Conservation (phyloP, 1,140 invertebrate genomes). For the Heliothis virescens region DNA sequence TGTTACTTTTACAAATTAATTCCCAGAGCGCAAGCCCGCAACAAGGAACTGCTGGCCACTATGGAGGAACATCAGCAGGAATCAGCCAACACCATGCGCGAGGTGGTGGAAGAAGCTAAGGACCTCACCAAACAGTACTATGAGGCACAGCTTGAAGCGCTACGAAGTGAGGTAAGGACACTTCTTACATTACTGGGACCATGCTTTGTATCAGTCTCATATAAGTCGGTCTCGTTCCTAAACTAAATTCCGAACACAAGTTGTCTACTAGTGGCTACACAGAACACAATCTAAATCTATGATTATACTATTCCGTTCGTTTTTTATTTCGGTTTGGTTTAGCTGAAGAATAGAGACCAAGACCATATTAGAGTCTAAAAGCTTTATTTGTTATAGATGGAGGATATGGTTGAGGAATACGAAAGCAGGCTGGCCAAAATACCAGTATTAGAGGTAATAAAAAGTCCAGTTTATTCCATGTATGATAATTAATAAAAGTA, state of each 20-base stretch:
- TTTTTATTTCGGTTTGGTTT: too few species aligned
- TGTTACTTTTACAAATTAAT: neutral
- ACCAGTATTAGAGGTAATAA: conserved; percentile 70
- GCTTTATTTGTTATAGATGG: conserved; percentile 61
- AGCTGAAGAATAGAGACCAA: too few species aligned
- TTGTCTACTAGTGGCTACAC: too few species aligned
- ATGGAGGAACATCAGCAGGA: conserved; percentile 58
- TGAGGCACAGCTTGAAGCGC: conserved; percentile 60
- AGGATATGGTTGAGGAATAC: conserved; percentile 71
- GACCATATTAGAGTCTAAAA: too few species aligned
- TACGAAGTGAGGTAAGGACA: conserved; percentile 59
- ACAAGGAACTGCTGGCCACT: conserved; percentile 59
- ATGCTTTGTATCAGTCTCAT: too few species aligned
- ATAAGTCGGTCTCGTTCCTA: too few species aligned
- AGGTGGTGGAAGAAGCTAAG: conserved; percentile 68
- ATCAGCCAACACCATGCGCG: conserved; percentile 61
- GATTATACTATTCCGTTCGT: too few species aligned
- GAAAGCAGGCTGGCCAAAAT: conserved; percentile 61
- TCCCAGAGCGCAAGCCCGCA: conserved; percentile 65
- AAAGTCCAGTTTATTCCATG: neutral
- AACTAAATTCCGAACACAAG: too few species aligned
- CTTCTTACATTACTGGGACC: too few species aligned
- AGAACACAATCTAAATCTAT: too few species aligned
- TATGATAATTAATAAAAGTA: neutral
- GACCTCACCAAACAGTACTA: conserved; percentile 70